These are phyloP conservation scores for Periphyllus acericola DNA, from an alignment of 2,888 invertebrate species.

Conservation along the genomic window DNA sequence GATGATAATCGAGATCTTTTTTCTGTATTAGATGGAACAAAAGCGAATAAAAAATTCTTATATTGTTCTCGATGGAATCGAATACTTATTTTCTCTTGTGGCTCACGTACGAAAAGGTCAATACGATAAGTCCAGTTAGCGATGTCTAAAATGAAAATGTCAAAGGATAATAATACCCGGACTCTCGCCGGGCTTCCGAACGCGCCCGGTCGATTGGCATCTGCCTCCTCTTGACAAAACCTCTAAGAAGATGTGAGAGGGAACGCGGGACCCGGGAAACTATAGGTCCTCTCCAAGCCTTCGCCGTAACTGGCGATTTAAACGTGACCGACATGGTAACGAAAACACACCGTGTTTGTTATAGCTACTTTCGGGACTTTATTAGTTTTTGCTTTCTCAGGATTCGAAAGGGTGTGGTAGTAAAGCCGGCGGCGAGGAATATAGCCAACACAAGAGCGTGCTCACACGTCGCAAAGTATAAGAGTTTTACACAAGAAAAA, in stretches of 20 bases:
- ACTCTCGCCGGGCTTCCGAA: neutral
- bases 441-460: neutral
- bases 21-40: neutral
- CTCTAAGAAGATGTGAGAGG: neutral
- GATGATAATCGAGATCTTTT: neutral
- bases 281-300: neutral
- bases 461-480: neutral
- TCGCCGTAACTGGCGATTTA: neutral
- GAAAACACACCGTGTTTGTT: constrained; percentile 18
- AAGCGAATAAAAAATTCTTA: neutral
- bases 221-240: constrained; percentile 13
- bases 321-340: constrained; percentile 50
- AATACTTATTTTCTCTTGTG: neutral
- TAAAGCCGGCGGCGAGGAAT: neutral
- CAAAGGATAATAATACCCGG: constrained; percentile 23
- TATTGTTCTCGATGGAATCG: neutral
- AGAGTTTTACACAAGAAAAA: neutral
- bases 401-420: neutral
- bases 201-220: neutral
- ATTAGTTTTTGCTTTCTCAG: constrained; percentile 25
- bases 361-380: constrained; percentile 24
- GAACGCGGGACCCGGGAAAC: neutral
- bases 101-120: constrained; percentile 2
- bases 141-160: constrained; percentile 13
- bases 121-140: neutral